Percentiles rank a stretch among this genome's conserved stretches.
Evolutionary conservation across 2,888 invertebrate genomes (phyloP).

Genomic region (Scaptomyza cyrtandrae): DNA sequence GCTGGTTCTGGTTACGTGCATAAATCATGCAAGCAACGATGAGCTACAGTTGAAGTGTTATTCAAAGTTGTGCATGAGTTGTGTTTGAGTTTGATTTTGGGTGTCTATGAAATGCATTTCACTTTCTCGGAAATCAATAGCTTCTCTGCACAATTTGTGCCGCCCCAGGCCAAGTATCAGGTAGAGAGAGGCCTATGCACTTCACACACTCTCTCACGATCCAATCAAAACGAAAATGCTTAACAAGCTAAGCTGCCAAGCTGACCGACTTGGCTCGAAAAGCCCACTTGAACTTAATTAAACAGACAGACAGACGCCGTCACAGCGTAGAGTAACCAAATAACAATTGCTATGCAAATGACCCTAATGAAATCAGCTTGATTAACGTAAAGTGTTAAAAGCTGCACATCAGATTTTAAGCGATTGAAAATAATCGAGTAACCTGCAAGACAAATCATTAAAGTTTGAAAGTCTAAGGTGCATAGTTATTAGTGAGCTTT

Average conservation of each 20-base stretch:
- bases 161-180: slow-evolving; percentile 25
- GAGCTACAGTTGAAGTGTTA: slow-evolving; percentile 6
- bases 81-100: slow-evolving; percentile 8
- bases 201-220: slow-evolving; percentile 54
- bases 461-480: background rate
- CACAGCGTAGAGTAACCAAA: slow-evolving; percentile 19
- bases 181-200: slow-evolving; percentile 18
- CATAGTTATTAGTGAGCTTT: background rate
- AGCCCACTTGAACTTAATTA: slow-evolving; percentile 58
- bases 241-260: slow-evolving; percentile 21
- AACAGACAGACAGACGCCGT: slow-evolving; percentile 26
- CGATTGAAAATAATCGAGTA: background rate
- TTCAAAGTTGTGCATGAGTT: slow-evolving; percentile 10
- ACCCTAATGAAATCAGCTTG: slow-evolving; percentile 40
- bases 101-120: slow-evolving; percentile 58
- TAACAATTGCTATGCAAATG: slow-evolving; percentile 42
- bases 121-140: slow-evolving; percentile 75
- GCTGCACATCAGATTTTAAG: background rate
- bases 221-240: slow-evolving; percentile 41
- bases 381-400: slow-evolving; percentile 52
- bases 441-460: background rate
- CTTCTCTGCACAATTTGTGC: slow-evolving; percentile 35
- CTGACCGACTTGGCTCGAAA: slow-evolving; percentile 36
- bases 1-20: slow-evolving; percentile 66
- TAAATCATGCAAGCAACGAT: slow-evolving; percentile 30